A percentile compares a stretch with the other conserved stretches of the same genome.
Conservation (phyloP, 2,113 vertebrate genomes). For the Campylomormyrus numenius region DNA sequence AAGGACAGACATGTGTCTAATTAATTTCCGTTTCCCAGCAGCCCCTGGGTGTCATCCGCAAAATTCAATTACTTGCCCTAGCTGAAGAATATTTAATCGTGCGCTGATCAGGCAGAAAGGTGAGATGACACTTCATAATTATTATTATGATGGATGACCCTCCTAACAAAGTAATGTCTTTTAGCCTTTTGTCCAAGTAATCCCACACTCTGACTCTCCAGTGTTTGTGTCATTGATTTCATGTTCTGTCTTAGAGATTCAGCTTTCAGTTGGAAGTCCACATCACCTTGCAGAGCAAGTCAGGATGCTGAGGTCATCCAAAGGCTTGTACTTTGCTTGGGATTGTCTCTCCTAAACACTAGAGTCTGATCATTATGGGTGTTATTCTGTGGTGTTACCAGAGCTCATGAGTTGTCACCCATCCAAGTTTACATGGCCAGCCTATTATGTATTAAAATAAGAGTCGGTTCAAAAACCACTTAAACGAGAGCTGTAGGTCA, state of each 20-base stretch:
- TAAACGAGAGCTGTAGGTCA: background rate
- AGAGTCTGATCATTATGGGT: background rate
- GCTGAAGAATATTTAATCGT: constrained; percentile 43
- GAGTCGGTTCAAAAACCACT: background rate
- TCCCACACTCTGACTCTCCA: background rate
- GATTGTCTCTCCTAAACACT: background rate
- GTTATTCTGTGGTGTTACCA: background rate
- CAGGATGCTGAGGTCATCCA: background rate
- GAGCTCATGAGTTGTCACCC: background rate
- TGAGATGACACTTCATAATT: constrained; percentile 46
- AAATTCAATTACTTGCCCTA: constrained; percentile 38
- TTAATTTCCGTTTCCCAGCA: constrained; percentile 28
- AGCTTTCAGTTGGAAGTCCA: background rate
- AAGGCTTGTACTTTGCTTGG: background rate
- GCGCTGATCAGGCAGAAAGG: constrained; percentile 41
- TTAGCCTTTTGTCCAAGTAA: constrained; percentile 17
- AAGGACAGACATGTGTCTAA: constrained; percentile 28
- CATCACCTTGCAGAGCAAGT: background rate
- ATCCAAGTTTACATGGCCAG: background rate
- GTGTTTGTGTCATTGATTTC: background rate
- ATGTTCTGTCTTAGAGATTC: background rate
- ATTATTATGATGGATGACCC: constrained; percentile 43
- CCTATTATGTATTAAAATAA: background rate
- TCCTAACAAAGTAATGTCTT: constrained; percentile 30
- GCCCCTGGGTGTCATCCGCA: constrained; percentile 27